Evolutionary conservation across 2,797 vertebrate species (phyloP), one percentile per base, ranked within the genome.

Genomic region (Megalops cyprinoides): DNA sequence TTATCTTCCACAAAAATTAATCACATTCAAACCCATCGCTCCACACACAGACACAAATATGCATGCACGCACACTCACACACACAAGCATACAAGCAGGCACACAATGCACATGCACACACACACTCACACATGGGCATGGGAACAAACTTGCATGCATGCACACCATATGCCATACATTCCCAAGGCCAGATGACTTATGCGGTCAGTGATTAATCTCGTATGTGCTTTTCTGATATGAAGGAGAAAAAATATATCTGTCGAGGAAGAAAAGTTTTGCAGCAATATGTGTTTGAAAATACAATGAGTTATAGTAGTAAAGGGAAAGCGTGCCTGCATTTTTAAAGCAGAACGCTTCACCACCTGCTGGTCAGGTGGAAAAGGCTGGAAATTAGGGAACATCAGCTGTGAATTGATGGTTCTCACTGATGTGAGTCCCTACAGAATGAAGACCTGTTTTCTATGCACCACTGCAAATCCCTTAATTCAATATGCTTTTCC

Each of bases 91-190:
- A 25, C 62, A 79, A 48, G 4, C 71, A 79, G 76, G 53, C 75
- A 69, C 85, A 84, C 83, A 78, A 67, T 55, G 74, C 48, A 82
- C 58, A 83, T 81, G 81, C 84, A 82, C 20, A 69, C 82, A 65
- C 73, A 37, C 79, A 48, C 53, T 48, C 46, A 42, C 58, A 78
- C 77, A 56, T 14, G 34, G n/a, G n/a, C n/a, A n/a, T n/a, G 12
- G 48, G 49, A 34, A 39, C 51, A 76, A 53, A 55, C 51, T 1
- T 20, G 34, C 75, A 76, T 55, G 51, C 75, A 56, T 39, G 31
- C 75, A 56, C 51, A 56, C 51, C 44, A 74, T 74, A 74, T 74
- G 73, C 73, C 48, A 20, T 51, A 28, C n/a, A 74, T 74, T 48
- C 23, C n/a, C 58, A n/a, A 31, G 28, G 34, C 25, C 58, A 20